Evolutionary conservation across 2,888 invertebrate genomes (phyloP), one percentile per base, ranked within the genome.

Genomic region (Drosophila putrida): DNA sequence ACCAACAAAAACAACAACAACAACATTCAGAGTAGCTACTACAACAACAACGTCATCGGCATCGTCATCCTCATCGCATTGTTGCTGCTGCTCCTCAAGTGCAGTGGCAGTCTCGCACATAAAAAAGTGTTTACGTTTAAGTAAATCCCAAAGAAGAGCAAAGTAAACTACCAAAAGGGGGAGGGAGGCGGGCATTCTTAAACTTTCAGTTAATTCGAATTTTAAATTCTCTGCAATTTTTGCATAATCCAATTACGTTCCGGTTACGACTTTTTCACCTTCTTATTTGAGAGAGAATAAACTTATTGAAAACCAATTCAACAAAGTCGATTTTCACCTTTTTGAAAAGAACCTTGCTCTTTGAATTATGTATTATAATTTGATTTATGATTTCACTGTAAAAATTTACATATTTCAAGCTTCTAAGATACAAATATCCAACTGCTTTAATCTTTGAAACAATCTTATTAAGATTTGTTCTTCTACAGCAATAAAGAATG

Each of bases 51-150:
- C 47, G 57, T 46, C 71, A 63, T 49, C 44, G 28, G 31, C 57
- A 71, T 25, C 67, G 39, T 33, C 63, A 70, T 61, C 59, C 64
- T 77, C 78, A 71, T 62, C 67, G 88, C 71, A 78, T 82, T 82
- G 88, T 87, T 81, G 82, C 58, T 65, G 58, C 27, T 54, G 41
- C 54, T 43, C 43, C 75, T 76, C 75, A 88, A 88, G 88, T 82
- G 82, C 82, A 82, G 76, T 62, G 71, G 83, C 83, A 64, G 76
- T 36, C 35, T 57, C 36, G 57, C 57, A 57, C 46, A 36, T 57
- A 46, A 78, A 72, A 69, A 74, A 79, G 60, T 79, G 65, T 78
- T 82, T 78, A 78, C 75, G 75, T 82, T 69, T 59, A 79, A 82
- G 71, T 73, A 73, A 74, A 61, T 58, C 63, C 55, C 62, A 73